Conservation (phyloP, 2,797 vertebrate genomes). For the Cynodonichthys magdalenae region DNA sequence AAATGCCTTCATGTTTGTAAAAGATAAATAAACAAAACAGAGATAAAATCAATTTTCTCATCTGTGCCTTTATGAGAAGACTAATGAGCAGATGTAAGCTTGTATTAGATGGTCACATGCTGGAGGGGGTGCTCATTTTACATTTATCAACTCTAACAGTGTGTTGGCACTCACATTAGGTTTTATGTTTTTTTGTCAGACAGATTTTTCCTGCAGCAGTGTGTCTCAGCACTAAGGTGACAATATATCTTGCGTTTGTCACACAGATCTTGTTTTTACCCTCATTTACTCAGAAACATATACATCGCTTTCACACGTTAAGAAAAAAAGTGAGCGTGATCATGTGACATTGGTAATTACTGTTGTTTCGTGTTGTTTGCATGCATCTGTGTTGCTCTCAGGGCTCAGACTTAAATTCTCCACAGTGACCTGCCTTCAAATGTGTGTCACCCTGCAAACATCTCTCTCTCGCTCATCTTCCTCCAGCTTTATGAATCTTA, state of each 20-base stretch:
- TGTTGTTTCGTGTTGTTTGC: conserved; percentile 37
- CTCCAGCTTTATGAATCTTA: conserved; percentile 62
- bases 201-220: conserved; percentile 21
- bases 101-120: conserved; percentile 20
- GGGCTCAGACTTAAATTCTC: conserved; percentile 28
- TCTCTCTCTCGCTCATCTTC: conserved; percentile 49
- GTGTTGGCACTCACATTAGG: conserved; percentile 13
- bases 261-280: conserved; percentile 3
- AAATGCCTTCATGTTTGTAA: not conserved
- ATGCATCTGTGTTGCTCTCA: conserved; percentile 11
- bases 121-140: conserved; percentile 5
- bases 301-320: conserved; percentile 9
- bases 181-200: conserved; percentile 32
- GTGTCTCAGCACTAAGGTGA: conserved; percentile 20
- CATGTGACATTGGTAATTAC: conserved; percentile 31
- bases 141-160: conserved; percentile 10
- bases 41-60: not conserved
- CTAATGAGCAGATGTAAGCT: conserved; percentile 6
- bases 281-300: conserved; percentile 21
- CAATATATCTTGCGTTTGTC: conserved; percentile 31
- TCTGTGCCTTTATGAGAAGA: conserved; percentile 1
- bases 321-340: conserved; percentile 8
- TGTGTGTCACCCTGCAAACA: conserved; percentile 58
- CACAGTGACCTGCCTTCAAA: conserved; percentile 48
- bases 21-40: too few relatives aligned